Evolutionary conservation across 2,888 invertebrate genomes (phyloP), one percentile per base, ranked within the genome.

Genomic region (Beris morrisii): DNA sequence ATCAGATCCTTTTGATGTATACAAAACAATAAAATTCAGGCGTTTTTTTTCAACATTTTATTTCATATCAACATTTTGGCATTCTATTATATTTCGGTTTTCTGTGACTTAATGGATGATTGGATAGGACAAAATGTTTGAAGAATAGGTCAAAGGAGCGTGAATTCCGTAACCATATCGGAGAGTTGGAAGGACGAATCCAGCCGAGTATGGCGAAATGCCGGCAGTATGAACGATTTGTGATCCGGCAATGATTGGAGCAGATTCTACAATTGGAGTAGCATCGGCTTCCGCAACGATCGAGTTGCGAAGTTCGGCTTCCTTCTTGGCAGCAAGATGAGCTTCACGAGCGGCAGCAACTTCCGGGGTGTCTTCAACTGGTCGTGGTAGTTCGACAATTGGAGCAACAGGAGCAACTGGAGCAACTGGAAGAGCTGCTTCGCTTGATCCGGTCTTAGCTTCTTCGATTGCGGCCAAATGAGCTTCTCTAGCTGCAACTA

Each of bases 291-390:
- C 64, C n/a, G 65, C 68, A 32, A 55, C 65, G 9, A 57, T 64
- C 4, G 69, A 53, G 11, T 67, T 68, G 12, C 69, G 56, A 7
- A 63, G 13, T 46, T 66, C 56, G 22, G 64, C 69, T 46, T 67
- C 63, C 61, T 66, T 61, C 44, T 64, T 55, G 12, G 67, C 67
- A 28, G 61, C 61, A 22, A 69, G 50, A 66, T 69, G 69, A 55
- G 58, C 67, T 46, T 32, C 61, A 28, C 61, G 57, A 11, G 69
- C 67, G 50, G 63, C 28, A n/a, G 44, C 53, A 32, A 69, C 70
- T 71, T 78, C 79, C 50, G 76, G 75, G 43, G 77, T 76, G 64
- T 75, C 76, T 66, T 73, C 73, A 43, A 77, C 75, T 53, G 73
- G 75, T 66, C 69, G 74, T 55, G 75, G 75, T 31, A 58, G 22